Base-by-base conservation (phyloP, 2,797 vertebrate genomes). In the Thunnus albacares region DNA sequence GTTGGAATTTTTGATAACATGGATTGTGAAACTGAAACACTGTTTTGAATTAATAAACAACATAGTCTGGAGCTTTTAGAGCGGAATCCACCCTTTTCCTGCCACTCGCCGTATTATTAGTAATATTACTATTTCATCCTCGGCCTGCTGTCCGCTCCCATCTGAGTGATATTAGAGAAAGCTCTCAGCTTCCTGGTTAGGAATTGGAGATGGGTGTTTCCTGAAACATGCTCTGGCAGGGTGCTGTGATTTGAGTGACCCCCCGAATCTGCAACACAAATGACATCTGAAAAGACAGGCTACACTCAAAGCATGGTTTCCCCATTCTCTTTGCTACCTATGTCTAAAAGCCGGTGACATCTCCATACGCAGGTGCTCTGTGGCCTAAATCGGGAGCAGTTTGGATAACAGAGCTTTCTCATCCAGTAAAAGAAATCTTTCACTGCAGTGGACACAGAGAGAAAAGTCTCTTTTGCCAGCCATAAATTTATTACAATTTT, bases 31-130 rank as follows among this genome's bases (percentile, higher is more conserved):
- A 94, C 94, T 90, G 92, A 93, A 94, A 96, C 94, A 96, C 86
- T 82, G 91, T 89, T 94, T 84, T 96, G 93, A 96, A 96, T 96
- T 95, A 96, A 96, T 96, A 96, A 96, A 95, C 95, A 93, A 92
- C 92, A 72, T 47, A 71, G 92, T 89, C 86, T 93, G 89, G 90
- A 90, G 94, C 95, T 95, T 93, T 96, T 90, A 95, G 92, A 87
- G 88, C 20, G 0, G 77, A 87, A 88, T 90, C 80, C 79, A 72
- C 82, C 80, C 84, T 87, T 93, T 93, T 87, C 82, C 71, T 73
- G 49, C 77, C 35, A 55, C 82, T 66, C 9, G 43, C 75, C 74
- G 82, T 93, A 92, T 95, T 95, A 95, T 94, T 90, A 92, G 91
- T 82, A 81, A 88, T 93, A 93, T 94, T 90, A 91, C 91, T 94